Conservation (phyloP, 2,797 vertebrate genomes). For the Dendrocincla tyrannina region DNA sequence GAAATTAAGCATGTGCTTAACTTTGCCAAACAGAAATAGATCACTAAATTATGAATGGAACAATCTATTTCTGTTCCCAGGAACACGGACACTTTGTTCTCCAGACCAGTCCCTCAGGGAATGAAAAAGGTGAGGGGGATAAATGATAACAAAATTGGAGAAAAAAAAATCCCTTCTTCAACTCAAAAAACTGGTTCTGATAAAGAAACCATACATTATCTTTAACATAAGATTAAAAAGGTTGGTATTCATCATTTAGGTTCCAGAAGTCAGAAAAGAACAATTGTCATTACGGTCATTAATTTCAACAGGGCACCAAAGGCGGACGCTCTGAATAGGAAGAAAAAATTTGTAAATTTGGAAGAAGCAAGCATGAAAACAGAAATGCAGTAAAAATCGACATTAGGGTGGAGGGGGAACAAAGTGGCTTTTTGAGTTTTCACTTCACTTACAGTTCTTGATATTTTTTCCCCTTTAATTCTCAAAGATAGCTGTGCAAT, state of each 20-base stretch:
- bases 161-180: constrained; percentile 22
- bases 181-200: not conserved
- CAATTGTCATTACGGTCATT: not conserved
- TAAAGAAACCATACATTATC: not conserved
- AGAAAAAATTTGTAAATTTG: constrained; percentile 10
- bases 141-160: not conserved
- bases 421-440: constrained; percentile 54
- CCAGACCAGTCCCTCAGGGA: constrained; percentile 5
- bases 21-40: constrained; percentile 56
- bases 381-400: constrained; percentile 16
- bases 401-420: not conserved
- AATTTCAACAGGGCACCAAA: not conserved
- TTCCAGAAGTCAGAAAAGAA: not conserved
- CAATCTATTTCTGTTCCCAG: constrained; percentile 55
- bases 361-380: not conserved
- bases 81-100: constrained; percentile 27
- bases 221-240: not conserved
- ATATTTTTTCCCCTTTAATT: constrained; percentile 43
- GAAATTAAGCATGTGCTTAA: constrained; percentile 61
- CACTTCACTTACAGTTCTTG: constrained; percentile 59
- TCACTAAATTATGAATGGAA: constrained; percentile 63
- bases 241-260: not conserved
- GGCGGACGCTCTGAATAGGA: not conserved
- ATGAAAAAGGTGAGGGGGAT: not conserved
- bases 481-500: constrained; percentile 67